Base-by-base conservation (phyloP, 2,888 invertebrate species). In the Ischnus inquisitorius region DNA sequence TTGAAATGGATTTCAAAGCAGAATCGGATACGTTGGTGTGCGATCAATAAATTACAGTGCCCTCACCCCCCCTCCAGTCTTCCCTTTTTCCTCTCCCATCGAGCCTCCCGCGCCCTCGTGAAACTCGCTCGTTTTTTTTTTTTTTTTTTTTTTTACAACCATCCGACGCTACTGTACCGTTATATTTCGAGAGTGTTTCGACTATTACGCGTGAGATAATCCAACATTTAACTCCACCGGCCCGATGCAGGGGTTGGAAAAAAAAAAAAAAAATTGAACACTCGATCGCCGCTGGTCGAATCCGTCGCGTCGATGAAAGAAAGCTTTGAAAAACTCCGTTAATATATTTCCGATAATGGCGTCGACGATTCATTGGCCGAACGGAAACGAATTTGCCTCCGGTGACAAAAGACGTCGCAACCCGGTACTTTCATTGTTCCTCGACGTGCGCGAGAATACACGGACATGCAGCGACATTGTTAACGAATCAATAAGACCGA, bases 401-500 rank as follows among this genome's bases (percentile, higher is more conserved):
- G 60, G 79, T 67, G 81, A 79, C 64, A 83, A 79, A 83, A 43
- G 34, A 67, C 64, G 39, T 62, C 19, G 8, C 22, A 8, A 16
- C 60, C 19, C 16, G 43, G 25, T 57, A 57, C 28, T 64, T 41
- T 10, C 10, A 57, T 48, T 71, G 62, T 71, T 28, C 64, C 64
- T 57, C 79, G 57, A 82, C 87, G 89, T 87, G 82, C 82, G 83
- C 82, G 85, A 85, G 85, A 88, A 83, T 88, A 86, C 85, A 81
- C 85, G 22, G 76, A 86, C 87, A 86, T 57, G 60, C 5, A 25
- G 86, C 86, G 83, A 86, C 86, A 88, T 89, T 88, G 89, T 90
- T 90, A 90, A 89, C 89, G 88, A 90, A 91, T 90, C 90, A 88
- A 91, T 91, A 90, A 90, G 90, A 89, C 88, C 85, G 86, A 90